Evolutionary conservation across 1,140 invertebrate species (phyloP).

Genomic region (Maniola jurtina): DNA sequence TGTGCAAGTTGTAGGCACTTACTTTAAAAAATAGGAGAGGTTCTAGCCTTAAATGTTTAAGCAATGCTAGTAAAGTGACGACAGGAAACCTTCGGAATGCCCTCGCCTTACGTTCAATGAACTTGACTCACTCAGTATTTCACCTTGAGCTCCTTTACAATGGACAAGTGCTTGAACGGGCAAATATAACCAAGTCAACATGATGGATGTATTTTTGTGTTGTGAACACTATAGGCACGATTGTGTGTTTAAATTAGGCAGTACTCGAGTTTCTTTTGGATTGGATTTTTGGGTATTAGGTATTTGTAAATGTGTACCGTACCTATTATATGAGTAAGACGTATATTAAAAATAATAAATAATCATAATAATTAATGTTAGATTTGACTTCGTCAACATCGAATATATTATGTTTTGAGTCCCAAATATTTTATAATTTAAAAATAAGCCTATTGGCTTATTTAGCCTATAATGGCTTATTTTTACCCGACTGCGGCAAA

Average conservation of each 20-base stretch:
- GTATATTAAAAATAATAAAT: no score
- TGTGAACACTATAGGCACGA: neutral
- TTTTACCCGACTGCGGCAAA: no score
- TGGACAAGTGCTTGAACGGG: neutral
- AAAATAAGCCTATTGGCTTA: no score
- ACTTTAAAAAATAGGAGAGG: no score
- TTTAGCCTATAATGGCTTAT: no score
- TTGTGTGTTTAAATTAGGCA: constrained; percentile 1
- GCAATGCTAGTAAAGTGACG: neutral
- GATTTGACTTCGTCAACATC: no score
- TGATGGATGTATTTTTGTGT: neutral
- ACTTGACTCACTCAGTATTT: constrained; percentile 3
- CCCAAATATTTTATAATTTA: no score
- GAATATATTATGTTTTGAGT: no score
- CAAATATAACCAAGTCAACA: constrained; percentile 3
- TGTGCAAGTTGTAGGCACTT: no score
- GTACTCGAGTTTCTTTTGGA: neutral
- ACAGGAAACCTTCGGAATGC: neutral
- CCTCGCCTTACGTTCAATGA: neutral
- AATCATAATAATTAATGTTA: no score
- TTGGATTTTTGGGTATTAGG: no score
- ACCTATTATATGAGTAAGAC: neutral
- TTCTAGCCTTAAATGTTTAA: no score
- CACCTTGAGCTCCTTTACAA: neutral
- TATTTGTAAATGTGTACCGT: neutral